Evolutionary conservation across 2,888 invertebrate species (phyloP), one percentile per base, ranked within the genome.

Genomic region (Crematogaster levior): DNA sequence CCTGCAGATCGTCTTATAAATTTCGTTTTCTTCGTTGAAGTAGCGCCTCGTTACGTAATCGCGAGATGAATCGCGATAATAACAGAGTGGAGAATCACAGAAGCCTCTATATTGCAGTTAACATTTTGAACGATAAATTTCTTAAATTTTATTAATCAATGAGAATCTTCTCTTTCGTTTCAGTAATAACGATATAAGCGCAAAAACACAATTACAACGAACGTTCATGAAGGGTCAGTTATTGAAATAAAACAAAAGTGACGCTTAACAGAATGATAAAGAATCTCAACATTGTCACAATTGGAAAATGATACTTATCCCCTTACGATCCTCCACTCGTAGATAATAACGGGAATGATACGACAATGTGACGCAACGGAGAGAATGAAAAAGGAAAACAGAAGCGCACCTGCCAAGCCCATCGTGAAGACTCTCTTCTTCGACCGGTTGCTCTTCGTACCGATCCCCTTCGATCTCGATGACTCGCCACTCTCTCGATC

Each of bases 381-480:
- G 30, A 51, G 51, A 70, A 53, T 46, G 56, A 53, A 53, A 51
- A 72, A 46, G 56, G n/a, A n/a, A 9, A 48, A 65, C 21, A 56
- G 9, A n/a, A 58, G 40, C 86, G 51, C 81, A 86, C 86, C 86
- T 86, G 86, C 86, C 51, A 86, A 63, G 24, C 86, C 86, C 86
- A 86, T 86, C 60, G 43, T 68, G 53, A 65, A n/a, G 27, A 27
- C 34, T 34, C 21, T 21, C 63, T 34, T 81, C 21, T 75, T 77
- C 34, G 34, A 70, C 18, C 73, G 58, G 24, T 63, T 46, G 40
- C 2, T 77, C 37, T 48, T 15, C 61, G 30, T n/a, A 58, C 30
- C 61, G 77, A 21, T 77, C 70, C 40, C 6, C 27, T 34, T 48
- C 37, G 34, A 61, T 34, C 48, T 65, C 37, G 75, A 75, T n/a